Conservation (phyloP, 2,113 vertebrate species). For the Pseudorectes ferrugineus region DNA sequence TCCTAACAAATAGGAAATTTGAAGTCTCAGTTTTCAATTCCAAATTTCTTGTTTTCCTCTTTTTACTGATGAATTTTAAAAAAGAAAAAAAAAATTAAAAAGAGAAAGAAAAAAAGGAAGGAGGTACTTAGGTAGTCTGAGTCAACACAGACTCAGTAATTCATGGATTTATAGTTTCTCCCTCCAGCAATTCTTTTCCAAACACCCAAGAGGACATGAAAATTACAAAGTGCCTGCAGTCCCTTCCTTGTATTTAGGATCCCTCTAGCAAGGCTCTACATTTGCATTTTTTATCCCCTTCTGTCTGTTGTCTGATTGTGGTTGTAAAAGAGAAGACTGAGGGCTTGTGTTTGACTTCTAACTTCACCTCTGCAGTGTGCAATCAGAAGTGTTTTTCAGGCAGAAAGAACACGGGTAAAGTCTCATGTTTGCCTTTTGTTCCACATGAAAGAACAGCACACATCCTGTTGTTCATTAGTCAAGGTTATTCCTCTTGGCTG, state of each 20-base stretch:
- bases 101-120: rapidly evolving
- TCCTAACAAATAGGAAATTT: background rate
- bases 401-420: slow-evolving; percentile 29
- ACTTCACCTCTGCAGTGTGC: slow-evolving; percentile 16
- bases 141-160: background rate
- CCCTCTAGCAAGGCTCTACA: background rate
- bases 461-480: slow-evolving; percentile 10
- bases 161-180: background rate
- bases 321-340: background rate
- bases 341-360: slow-evolving; percentile 25
- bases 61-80: background rate
- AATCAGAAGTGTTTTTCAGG: slow-evolving; percentile 41
- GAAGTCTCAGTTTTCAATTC: background rate
- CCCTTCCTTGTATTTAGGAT: background rate
- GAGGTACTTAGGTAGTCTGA: background rate
- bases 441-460: slow-evolving; percentile 13
- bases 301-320: background rate
- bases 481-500: slow-evolving; percentile 40
- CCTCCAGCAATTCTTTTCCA: background rate
- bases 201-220: background rate
- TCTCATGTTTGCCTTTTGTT: slow-evolving; percentile 54
- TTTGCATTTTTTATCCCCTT: background rate
- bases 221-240: background rate
- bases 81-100: background rate
- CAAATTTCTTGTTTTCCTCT: background rate